Conservation (phyloP, 2,797 vertebrate species). For the Crenichthys baileyi region DNA sequence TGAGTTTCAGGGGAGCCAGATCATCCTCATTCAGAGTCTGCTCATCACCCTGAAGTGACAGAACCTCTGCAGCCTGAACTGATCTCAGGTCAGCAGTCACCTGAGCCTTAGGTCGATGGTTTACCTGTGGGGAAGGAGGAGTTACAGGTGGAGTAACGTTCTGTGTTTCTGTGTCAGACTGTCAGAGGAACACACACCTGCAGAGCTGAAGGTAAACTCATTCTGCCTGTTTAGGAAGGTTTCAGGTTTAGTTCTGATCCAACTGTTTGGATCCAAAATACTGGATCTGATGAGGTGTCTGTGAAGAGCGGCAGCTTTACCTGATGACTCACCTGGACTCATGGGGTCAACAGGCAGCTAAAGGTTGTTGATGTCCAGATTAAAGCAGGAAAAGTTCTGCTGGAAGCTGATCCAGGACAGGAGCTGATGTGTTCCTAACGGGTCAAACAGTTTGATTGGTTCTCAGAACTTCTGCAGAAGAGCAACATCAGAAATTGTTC, state of each 20-base stretch:
- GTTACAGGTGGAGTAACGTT: neutral
- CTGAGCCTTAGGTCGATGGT: too few species aligned
- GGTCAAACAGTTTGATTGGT: neutral
- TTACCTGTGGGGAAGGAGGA: neutral
- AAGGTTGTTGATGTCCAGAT: neutral
- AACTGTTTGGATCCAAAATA: too few species aligned
- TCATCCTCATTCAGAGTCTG: too few species aligned
- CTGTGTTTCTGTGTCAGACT: too few species aligned
- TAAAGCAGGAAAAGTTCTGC: neutral
- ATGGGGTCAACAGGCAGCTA: too few species aligned
- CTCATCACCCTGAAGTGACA: neutral
- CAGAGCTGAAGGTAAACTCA: neutral
- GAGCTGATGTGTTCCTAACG: neutral
- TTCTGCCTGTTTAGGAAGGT: too few species aligned
- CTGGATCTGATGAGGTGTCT: neutral
- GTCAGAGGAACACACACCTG: neutral
- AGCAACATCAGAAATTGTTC: too few species aligned
- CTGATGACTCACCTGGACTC: neutral
- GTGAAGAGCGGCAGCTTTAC: neutral
- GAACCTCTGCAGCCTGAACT: neutral
- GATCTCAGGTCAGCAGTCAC: neutral
- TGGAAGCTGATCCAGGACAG: neutral
- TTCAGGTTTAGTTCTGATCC: neutral
- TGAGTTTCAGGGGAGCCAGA: too few species aligned
- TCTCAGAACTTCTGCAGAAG: neutral